Evolutionary conservation across 2,113 vertebrate genomes (phyloP).

Genomic region (Lota lota): DNA sequence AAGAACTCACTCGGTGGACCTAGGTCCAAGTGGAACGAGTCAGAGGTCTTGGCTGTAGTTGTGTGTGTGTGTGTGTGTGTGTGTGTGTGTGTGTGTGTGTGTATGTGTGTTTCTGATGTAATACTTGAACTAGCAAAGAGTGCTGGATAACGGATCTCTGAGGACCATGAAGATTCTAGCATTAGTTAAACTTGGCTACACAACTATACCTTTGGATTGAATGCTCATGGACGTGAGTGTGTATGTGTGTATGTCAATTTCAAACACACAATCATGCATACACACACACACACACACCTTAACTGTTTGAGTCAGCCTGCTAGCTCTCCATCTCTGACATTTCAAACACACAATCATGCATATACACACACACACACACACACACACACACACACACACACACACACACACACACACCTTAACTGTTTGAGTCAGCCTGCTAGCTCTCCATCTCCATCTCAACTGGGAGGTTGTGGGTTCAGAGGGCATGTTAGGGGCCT

Average conservation of each 20-base stretch:
- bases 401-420: not conserved
- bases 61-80: slow-evolving; percentile 1
- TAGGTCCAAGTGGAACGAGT: not conserved
- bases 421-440: slow-evolving; percentile 18
- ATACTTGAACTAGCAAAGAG: too few species aligned
- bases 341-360: not conserved
- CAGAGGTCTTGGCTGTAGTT: not conserved
- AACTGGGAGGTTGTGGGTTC: slow-evolving; percentile 38
- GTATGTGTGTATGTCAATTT: too few species aligned
- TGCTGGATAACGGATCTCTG: too few species aligned
- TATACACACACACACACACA: too few species aligned
- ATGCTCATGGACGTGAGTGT: too few species aligned
- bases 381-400: too few species aligned
- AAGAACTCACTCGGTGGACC: not conserved
- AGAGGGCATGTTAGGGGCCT: slow-evolving; percentile 26
- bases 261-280: not conserved
- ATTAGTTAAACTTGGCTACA: too few species aligned
- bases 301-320: slow-evolving; percentile 18
- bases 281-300: not conserved
- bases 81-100: not conserved
- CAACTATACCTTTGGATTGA: too few species aligned
- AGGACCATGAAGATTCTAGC: too few species aligned
- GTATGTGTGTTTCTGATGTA: not conserved
- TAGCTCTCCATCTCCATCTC: slow-evolving; percentile 30
- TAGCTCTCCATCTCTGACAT: slow-evolving; percentile 34